Evolutionary conservation across 2,888 invertebrate species (phyloP).

Genomic region (Drymonia ruficornis): DNA sequence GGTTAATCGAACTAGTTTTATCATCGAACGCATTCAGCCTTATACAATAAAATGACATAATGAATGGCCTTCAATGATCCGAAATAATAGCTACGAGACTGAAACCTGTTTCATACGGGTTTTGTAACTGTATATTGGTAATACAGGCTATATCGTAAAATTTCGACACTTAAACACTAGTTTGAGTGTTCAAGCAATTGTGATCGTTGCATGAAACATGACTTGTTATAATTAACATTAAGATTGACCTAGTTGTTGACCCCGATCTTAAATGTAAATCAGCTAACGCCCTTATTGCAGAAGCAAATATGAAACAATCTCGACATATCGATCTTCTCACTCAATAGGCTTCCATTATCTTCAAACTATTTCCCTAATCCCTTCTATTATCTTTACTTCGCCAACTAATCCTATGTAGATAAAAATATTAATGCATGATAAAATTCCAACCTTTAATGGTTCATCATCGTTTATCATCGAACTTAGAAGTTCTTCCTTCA

Average conservation of each 20-base stretch:
- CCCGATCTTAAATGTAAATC: neutral
- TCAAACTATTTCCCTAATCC: conserved; percentile 28
- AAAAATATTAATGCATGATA: conserved; percentile 50
- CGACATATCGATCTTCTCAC: neutral
- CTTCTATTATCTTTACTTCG: conserved; percentile 21
- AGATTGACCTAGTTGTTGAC: conserved; percentile 4
- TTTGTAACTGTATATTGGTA: conserved; percentile 31
- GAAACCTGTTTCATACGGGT: conserved; percentile 29
- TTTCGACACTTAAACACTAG: conserved; percentile 20
- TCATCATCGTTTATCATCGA: conserved; percentile 48
- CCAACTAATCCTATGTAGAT: conserved; percentile 31
- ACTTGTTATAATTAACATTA: conserved; percentile 16
- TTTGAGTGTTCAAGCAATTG: conserved; percentile 19
- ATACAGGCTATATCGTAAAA: conserved; percentile 23
- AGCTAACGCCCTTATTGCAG: neutral
- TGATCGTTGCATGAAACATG: conserved; percentile 17
- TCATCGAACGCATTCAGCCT: conserved; percentile 23
- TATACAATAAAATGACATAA: conserved; percentile 45
- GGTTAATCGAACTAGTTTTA: conserved; percentile 24
- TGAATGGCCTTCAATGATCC: conserved; percentile 34
- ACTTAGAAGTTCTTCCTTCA: conserved; percentile 57
- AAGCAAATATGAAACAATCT: neutral
- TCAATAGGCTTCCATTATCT: conserved; percentile 14
- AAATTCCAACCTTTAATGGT: conserved; percentile 58
- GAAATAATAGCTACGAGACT: conserved; percentile 37